phyloP scores from a whole-genome alignment of 2,113 vertebrate genomes.

The Macrotis lagotis region DNA sequence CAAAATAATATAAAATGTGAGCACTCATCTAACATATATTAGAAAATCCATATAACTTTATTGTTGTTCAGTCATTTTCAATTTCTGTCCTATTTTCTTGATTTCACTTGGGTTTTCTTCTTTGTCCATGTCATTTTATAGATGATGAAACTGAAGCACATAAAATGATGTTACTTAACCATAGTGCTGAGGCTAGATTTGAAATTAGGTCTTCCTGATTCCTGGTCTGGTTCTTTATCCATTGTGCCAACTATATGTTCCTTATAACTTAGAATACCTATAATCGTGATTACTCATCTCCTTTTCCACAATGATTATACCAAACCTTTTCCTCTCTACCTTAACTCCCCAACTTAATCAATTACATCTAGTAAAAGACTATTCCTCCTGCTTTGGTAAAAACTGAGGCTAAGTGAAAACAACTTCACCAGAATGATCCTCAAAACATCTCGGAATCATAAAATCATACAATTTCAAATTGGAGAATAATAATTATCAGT shows the following conservation, averaged over 20 bases:
- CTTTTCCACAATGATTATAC: not conserved
- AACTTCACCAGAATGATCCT: not conserved
- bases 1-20: no score
- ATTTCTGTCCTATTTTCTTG: not conserved
- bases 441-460: not conserved
- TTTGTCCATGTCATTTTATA: not conserved
- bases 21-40: not conserved
- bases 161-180: not conserved
- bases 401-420: not conserved
- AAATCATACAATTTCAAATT: not conserved
- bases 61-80: not conserved
- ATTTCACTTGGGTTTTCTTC: not conserved
- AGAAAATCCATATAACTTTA: not conserved
- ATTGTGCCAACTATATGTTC: not conserved
- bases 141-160: not conserved
- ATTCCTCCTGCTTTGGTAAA: not conserved
- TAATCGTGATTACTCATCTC: not conserved
- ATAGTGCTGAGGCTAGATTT: not conserved
- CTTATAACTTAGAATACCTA: not conserved
- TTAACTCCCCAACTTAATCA: not conserved
- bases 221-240: not conserved
- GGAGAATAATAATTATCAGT: not conserved
- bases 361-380: not conserved
- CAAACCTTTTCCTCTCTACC: not conserved
- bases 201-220: not conserved